Base-by-base conservation (phyloP, 2,888 invertebrate genomes). In the Drosophila fulvimacula region DNA sequence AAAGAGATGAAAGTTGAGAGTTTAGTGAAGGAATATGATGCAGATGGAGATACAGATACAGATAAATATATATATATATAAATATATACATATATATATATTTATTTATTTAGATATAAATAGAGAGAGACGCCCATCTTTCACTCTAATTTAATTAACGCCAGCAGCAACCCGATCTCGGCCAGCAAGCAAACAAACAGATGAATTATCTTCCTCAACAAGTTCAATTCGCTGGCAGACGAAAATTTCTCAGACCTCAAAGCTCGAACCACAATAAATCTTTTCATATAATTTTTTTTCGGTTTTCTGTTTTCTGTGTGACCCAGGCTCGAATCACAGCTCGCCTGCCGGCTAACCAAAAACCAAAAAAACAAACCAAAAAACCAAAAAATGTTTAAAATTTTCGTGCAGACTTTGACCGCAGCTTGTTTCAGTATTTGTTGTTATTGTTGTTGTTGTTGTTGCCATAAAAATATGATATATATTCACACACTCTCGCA, bases 391-490 rank as follows among this genome's bases (percentile, higher is more conserved):
- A 74, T 79, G 56, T 70, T 82, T 79, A 42, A 79, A 78, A 88
- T 82, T 79, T 85, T 82, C 76, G 73, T 73, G 78, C 83, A 79
- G 86, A 80, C 80, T 87, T 60, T 70, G 70, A 85, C 88, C 83
- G 65, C 88, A 84, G 72, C 78, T 65, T 68, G 62, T 30, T 30
- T 30, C 30, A 30, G 30, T 5, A 30, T 9, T 67, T 69, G 67
- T 52, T 67, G 60, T 56, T 63, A 42, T 62, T 64, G 21, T 56
- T 60, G 24, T 56, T 66, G 60, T 15, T 74, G 64, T 51, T 58
- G 58, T 41, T 57, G 74, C 76, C 69, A 82, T 88, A 80, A 87
- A 84, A 88, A 84, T 88, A 88, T 85, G 81, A 88, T 88, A 85
- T 82, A 82, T 85, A 84, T 84, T 84, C 88, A 85, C 83, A 84